phyloP scores from a whole-genome alignment of 1,140 invertebrate genomes.

The Drosophila ohnishii region DNA sequence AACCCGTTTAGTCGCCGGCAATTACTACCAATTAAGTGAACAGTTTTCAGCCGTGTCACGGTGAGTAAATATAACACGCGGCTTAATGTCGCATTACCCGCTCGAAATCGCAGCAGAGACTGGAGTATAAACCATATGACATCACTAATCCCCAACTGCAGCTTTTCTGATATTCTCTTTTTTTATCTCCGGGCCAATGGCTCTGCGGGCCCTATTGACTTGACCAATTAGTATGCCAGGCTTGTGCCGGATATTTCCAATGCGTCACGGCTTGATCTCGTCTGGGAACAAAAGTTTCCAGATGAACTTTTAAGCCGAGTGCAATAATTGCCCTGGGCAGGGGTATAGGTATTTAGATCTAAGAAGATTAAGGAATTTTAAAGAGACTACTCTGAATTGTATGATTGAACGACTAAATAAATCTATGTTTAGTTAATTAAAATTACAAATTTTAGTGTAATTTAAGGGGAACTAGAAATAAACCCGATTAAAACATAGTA shows the following conservation, averaged over 20 bases:
- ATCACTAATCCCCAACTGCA: conserved; percentile 32
- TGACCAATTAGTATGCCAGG: conserved; percentile 62
- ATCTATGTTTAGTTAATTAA: not conserved
- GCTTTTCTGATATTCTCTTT: not conserved
- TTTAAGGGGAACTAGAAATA: not conserved
- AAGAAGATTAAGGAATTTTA: conserved; percentile 16
- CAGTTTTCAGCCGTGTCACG: conserved; percentile 67
- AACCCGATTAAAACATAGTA: too few relatives aligned
- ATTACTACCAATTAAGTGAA: conserved; percentile 73
- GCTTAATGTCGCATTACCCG: conserved; percentile 54
- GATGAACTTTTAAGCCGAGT: conserved; percentile 30
- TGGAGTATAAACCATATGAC: conserved; percentile 34
- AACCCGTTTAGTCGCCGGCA: conserved; percentile 68
- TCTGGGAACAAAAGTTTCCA: conserved; percentile 22
- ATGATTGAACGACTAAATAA: not conserved
- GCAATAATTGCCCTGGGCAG: conserved; percentile 38
- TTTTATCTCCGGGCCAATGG: conserved; percentile 25
- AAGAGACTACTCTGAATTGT: not conserved
- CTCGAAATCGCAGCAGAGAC: conserved; percentile 14
- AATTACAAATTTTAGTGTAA: not conserved
- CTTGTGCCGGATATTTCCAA: conserved; percentile 30
- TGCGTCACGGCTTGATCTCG: conserved; percentile 48
- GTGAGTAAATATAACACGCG: conserved; percentile 62
- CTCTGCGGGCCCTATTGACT: conserved; percentile 57
- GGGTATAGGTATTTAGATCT: not conserved